phyloP scores from a whole-genome alignment of 2,113 vertebrate species.

The Pachycephala philippinensis region DNA sequence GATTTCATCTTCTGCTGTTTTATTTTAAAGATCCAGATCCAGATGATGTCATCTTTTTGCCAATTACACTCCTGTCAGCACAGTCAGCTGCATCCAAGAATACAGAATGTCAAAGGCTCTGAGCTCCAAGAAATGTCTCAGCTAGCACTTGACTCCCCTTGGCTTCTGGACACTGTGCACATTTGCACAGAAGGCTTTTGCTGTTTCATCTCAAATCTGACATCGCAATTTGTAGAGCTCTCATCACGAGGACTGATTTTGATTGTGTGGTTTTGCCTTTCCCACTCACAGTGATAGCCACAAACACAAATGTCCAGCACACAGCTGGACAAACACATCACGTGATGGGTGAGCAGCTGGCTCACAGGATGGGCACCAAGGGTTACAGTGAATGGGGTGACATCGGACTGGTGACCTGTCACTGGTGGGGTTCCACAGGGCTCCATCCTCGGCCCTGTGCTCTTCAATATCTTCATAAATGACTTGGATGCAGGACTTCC shows the following conservation, averaged over 20 bases:
- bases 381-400: too few relatives aligned
- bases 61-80: background rate
- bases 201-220: background rate
- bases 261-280: background rate
- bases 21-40: background rate
- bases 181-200: background rate
- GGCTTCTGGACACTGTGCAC: background rate
- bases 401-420: background rate
- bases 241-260: background rate
- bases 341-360: background rate
- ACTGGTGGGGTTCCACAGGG: background rate
- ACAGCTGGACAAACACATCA: background rate
- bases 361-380: background rate
- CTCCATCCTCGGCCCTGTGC: background rate
- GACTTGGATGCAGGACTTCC: background rate
- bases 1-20: background rate
- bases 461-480: background rate
- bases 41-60: background rate
- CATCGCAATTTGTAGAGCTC: background rate
- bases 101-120: background rate
- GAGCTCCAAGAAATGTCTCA: background rate
- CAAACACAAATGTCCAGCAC: background rate
- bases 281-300: background rate
- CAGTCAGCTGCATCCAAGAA: background rate
- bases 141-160: background rate